phyloP scores from a whole-genome alignment of 2,113 vertebrate genomes.

The Eublepharis macularius region DNA sequence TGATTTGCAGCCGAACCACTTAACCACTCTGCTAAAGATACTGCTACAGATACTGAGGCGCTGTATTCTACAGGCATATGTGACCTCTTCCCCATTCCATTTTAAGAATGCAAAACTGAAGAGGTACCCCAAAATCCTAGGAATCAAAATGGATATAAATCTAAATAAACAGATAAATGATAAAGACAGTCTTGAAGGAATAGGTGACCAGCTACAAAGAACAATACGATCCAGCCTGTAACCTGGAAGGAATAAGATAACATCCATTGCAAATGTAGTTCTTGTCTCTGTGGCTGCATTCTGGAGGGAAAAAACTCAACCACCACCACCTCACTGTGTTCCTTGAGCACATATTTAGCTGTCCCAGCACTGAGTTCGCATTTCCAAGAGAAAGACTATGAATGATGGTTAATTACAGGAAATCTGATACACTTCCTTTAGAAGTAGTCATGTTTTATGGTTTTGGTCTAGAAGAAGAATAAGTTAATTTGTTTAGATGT shows the following conservation, averaged over 20 bases:
- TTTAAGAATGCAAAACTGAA: background rate
- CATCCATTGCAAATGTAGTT: background rate
- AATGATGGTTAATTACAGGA: conserved; percentile 20
- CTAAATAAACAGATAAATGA: background rate
- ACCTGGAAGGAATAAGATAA: background rate
- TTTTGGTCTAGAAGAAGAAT: background rate
- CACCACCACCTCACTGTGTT: background rate
- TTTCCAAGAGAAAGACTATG: background rate
- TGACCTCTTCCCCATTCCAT: background rate
- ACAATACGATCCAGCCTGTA: background rate
- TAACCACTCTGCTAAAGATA: too few species aligned
- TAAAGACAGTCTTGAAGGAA: background rate
- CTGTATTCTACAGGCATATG: background rate
- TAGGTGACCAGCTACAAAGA: background rate
- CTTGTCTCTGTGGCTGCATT: background rate
- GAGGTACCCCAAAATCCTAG: background rate
- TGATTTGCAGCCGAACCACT: too few species aligned
- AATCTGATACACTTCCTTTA: conserved; percentile 15
- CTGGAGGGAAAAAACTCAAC: too few species aligned
- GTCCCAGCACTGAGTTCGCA: background rate
- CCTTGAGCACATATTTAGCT: conserved; percentile 8
- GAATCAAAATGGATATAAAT: background rate
- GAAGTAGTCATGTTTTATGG: background rate
- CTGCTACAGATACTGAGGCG: background rate
- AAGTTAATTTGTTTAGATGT: background rate